These are phyloP conservation scores for Chlorops oryzae DNA, from an alignment of 1,140 invertebrate species.

Conservation along the genomic window DNA sequence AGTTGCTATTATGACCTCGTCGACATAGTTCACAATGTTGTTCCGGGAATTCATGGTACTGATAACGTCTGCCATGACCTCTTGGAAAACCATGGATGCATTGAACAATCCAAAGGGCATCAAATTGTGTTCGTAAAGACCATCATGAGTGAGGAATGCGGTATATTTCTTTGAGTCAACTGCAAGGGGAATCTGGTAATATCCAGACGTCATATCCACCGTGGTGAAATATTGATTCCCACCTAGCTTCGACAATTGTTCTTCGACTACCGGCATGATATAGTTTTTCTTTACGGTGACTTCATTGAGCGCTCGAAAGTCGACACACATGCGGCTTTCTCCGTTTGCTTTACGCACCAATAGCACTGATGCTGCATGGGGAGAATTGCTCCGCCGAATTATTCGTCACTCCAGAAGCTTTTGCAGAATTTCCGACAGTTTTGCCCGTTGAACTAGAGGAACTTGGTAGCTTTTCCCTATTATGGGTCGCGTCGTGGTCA, in stretches of 20 bases:
- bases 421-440: conserved; percentile 14
- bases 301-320: conserved; percentile 31
- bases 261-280: conserved; percentile 52
- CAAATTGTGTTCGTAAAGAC: conserved; percentile 30
- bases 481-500: conserved; percentile 13
- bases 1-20: conserved; percentile 19
- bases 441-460: conserved; percentile 11
- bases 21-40: conserved; percentile 12
- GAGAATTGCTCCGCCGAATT: conserved; percentile 44
- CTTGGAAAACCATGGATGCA: conserved; percentile 45
- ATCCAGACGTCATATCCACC: conserved; percentile 48
- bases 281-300: conserved; percentile 40
- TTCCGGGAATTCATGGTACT: not conserved
- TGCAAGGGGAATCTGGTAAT: conserved; percentile 46
- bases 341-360: conserved; percentile 50
- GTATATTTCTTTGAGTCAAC: conserved; percentile 17
- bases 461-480: conserved; percentile 15
- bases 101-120: conserved; percentile 51
- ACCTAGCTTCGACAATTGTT: conserved; percentile 44
- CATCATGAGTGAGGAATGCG: conserved; percentile 22
- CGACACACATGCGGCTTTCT: conserved; percentile 22
- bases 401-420: conserved; percentile 37
- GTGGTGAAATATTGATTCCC: conserved; percentile 42
- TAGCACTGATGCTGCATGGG: conserved; percentile 50
- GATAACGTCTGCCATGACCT: conserved; percentile 14